A percentile compares a stretch with the other conserved stretches of the same genome.
These are phyloP conservation scores for Agonopterix heracliana DNA, from an alignment of 2,888 invertebrate species.

Conservation along the genomic window DNA sequence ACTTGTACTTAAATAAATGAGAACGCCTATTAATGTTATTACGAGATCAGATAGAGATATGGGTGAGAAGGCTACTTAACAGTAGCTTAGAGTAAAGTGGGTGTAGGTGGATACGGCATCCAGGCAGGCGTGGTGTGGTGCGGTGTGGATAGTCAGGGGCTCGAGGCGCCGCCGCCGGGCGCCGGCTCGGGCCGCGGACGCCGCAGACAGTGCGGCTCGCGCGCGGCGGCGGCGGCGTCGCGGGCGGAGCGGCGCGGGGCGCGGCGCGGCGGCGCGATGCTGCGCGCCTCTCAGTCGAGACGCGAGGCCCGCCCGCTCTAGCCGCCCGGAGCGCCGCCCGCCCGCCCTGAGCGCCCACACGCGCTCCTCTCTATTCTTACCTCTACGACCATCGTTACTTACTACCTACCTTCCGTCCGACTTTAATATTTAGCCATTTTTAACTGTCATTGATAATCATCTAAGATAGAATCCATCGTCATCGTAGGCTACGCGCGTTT, in stretches of 20 bases:
- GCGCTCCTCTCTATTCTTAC: conserved; percentile 43
- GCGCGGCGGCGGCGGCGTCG: conserved; percentile 63
- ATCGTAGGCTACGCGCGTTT: conserved; percentile 52
- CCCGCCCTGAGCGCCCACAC: conserved; percentile 46
- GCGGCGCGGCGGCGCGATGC: conserved; percentile 78
- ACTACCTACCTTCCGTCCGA: conserved; percentile 35
- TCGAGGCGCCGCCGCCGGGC: neutral
- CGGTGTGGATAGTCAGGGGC: too few relatives aligned
- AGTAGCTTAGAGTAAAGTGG: too few relatives aligned
- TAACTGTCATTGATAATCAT: conserved; percentile 22
- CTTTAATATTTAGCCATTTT: conserved; percentile 28
- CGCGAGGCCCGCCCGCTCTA: conserved; percentile 77
- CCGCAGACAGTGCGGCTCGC: conserved; percentile 15
- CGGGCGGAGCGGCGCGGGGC: conserved; percentile 30
- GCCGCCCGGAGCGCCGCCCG: conserved; percentile 59
- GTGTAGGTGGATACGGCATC: too few relatives aligned
- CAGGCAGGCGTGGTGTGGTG: too few relatives aligned
- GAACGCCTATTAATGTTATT: too few relatives aligned
- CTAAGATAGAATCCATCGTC: conserved; percentile 32
- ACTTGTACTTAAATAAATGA: too few relatives aligned
- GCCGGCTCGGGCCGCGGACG: conserved; percentile 30
- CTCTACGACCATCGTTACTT: conserved; percentile 38
- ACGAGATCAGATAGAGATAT: too few relatives aligned
- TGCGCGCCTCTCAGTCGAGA: conserved; percentile 81
- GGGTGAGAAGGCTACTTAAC: too few relatives aligned